A percentile compares a stretch with the other conserved stretches of the same genome.
Evolutionary conservation across 1,140 invertebrate genomes (phyloP).

Genomic region (Zaprionus kolodkinae): DNA sequence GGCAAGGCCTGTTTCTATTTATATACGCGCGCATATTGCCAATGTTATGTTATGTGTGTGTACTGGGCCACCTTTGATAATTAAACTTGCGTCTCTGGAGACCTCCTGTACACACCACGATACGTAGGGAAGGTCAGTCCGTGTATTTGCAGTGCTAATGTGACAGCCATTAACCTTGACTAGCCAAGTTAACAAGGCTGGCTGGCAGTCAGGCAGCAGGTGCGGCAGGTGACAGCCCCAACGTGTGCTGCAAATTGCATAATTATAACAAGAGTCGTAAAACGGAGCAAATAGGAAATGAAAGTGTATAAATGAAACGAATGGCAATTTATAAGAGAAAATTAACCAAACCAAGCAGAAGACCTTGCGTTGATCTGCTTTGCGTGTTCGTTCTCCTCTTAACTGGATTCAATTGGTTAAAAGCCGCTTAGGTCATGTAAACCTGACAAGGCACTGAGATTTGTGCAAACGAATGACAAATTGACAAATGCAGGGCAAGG

Average conservation of each 20-base stretch:
- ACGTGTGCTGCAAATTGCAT: slow-evolving; percentile 55
- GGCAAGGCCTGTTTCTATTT: slow-evolving; percentile 32
- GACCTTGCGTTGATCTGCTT: slow-evolving; percentile 33
- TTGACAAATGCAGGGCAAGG: slow-evolving; percentile 22
- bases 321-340: slow-evolving; percentile 8
- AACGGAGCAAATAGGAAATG: slow-evolving; percentile 28
- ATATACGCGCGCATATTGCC: slow-evolving; percentile 21
- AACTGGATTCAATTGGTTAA: slow-evolving; percentile 28
- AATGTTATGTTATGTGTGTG: slow-evolving; percentile 30
- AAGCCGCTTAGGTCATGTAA: slow-evolving; percentile 78
- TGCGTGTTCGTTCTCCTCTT: neutral
- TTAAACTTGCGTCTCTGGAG: slow-evolving; percentile 59
- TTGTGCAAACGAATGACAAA: slow-evolving; percentile 46
- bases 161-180: slow-evolving; percentile 68
- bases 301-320: slow-evolving; percentile 1
- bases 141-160: slow-evolving; percentile 66
- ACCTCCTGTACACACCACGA: neutral
- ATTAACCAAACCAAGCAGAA: neutral
- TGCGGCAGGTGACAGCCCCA: slow-evolving; percentile 22
- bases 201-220: slow-evolving; percentile 14
- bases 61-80: slow-evolving; percentile 34
- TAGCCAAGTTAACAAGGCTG: slow-evolving; percentile 16
- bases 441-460: slow-evolving; percentile 62
- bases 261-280: slow-evolving; percentile 41
- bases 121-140: slow-evolving; percentile 30